Percentiles rank a stretch among this genome's conserved stretches.
phyloP scores from a whole-genome alignment of 2,888 invertebrate species.

The Carcina quercana region DNA sequence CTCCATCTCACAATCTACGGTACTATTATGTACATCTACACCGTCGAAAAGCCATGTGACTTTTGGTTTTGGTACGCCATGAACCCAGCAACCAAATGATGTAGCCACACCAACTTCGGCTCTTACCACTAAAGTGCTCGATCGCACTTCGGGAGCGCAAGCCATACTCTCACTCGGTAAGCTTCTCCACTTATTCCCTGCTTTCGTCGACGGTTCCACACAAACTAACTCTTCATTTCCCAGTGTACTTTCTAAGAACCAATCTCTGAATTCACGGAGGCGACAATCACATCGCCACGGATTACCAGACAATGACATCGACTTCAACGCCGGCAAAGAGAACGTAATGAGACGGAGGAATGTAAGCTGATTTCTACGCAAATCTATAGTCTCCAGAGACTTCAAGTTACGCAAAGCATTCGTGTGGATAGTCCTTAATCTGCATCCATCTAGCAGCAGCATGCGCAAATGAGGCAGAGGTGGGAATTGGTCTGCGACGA shows the following conservation, averaged over 20 bases:
- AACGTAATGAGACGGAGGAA: constrained; percentile 73
- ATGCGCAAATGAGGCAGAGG: constrained; percentile 85
- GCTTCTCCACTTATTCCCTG: constrained; percentile 84
- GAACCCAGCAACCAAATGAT: constrained; percentile 86
- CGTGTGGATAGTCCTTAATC: constrained; percentile 82
- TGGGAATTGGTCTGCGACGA: constrained; percentile 88
- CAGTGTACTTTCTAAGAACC: constrained; percentile 87
- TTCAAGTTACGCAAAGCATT: constrained; percentile 85
- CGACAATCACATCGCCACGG: constrained; percentile 95
- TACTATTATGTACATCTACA: constrained; percentile 56
- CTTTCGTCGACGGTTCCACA: constrained; percentile 80
- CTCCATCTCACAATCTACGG: constrained; percentile 64
- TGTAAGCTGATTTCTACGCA: constrained; percentile 87
- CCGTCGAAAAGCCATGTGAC: constrained; percentile 90
- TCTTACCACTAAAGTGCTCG: constrained; percentile 75
- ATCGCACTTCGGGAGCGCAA: constrained; percentile 84
- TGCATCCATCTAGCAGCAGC: constrained; percentile 87
- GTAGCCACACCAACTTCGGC: constrained; percentile 89
- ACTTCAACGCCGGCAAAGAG: constrained; percentile 85
- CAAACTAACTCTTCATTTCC: constrained; percentile 84
- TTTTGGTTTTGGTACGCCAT: constrained; percentile 88
- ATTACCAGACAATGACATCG: constrained; percentile 87
- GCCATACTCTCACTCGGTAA: constrained; percentile 85
- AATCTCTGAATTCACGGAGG: constrained; percentile 86
- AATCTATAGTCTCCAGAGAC: constrained; percentile 83